These are phyloP conservation scores for Ooceraea biroi DNA, from an alignment of 1,140 invertebrate species.

Conservation along the genomic window DNA sequence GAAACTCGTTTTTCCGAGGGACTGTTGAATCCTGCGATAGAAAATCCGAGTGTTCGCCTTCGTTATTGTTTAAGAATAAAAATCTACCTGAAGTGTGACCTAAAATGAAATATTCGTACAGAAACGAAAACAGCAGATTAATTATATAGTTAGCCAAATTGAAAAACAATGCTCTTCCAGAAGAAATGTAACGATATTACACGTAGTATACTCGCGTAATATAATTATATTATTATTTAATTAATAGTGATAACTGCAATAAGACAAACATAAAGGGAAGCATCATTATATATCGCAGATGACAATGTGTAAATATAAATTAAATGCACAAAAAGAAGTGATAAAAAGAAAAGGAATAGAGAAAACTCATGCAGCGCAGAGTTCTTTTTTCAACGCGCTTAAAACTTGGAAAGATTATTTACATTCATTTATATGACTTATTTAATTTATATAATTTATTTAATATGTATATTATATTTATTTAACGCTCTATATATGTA, in stretches of 20 bases:
- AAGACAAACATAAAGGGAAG: background rate
- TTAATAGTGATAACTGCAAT: slow-evolving; percentile 12
- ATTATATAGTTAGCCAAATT: slow-evolving; percentile 23
- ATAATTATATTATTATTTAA: slow-evolving; percentile 24
- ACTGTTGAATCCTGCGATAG: background rate
- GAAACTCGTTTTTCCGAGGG: background rate
- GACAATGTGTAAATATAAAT: slow-evolving; percentile 27
- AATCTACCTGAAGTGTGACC: background rate
- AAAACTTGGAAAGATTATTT: slow-evolving; percentile 2
- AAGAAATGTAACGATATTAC: background rate
- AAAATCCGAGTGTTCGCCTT: background rate
- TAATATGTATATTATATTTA: slow-evolving; percentile 62
- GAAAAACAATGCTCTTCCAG: background rate
- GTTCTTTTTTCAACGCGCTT: background rate
- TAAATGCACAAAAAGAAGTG: background rate
- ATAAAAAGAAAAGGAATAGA: background rate
- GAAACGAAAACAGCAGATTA: background rate
- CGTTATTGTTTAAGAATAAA: slow-evolving; percentile 1
- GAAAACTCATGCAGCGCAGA: background rate
- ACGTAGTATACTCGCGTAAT: background rate
- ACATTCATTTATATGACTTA: slow-evolving; percentile 37
- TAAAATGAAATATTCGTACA: background rate
- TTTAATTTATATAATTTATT: slow-evolving; percentile 51
- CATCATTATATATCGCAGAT: slow-evolving; percentile 3
- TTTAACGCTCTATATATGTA: slow-evolving; percentile 52